phyloP scores from a whole-genome alignment of 1,140 invertebrate genomes.

The Lucilia cuprina region DNA sequence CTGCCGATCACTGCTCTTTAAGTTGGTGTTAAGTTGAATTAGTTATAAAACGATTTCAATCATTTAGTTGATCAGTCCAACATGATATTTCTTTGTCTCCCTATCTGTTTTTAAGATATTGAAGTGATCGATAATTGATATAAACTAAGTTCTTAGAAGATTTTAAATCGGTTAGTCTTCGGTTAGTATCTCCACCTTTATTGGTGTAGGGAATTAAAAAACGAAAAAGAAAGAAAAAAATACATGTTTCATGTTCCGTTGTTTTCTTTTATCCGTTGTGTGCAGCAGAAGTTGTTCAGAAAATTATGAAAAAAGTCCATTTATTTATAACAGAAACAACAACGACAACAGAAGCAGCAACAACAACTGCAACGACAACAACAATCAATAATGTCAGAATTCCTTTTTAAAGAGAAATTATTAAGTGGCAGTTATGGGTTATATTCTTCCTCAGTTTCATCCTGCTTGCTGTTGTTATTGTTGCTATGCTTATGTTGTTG shows the following conservation, averaged over 20 bases:
- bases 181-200: no score
- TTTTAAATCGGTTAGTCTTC: no score
- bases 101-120: no score
- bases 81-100: no score
- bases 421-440: slow-evolving; percentile 33
- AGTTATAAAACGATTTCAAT: no score
- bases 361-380: background rate
- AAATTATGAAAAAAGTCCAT: background rate
- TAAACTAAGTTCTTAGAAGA: no score
- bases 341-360: background rate
- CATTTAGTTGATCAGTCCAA: no score
- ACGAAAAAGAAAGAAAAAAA: background rate
- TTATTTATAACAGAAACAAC: background rate
- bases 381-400: slow-evolving; percentile 32
- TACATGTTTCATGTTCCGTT: slow-evolving; percentile 30
- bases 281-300: background rate
- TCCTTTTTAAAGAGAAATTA: slow-evolving; percentile 34
- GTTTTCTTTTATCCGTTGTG: background rate
- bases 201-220: no score
- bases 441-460: background rate
- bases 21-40: no score
- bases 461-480: background rate
- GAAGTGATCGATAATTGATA: no score
- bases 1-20: no score
- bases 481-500: background rate